A percentile compares a stretch with the other conserved stretches of the same genome.
These are phyloP conservation scores for Henricia sp. DNA, from an alignment of 53 echinoderm and acorn worm genomes.

Conservation along the genomic window DNA sequence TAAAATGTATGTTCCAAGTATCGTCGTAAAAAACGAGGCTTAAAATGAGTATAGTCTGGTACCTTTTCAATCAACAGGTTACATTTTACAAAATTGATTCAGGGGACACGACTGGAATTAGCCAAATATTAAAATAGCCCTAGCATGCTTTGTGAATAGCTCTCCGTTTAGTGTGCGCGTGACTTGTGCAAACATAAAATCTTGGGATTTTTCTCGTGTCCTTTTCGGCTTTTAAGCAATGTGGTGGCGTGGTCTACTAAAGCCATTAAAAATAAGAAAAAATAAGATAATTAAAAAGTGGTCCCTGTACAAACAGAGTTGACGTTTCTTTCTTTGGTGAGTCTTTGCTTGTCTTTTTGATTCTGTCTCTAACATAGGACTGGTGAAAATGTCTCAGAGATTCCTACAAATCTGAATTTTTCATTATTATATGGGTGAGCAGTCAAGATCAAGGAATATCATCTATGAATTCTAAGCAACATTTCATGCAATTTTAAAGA, in stretches of 20 bases:
- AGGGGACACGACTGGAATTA: neutral
- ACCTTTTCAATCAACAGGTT: too few species aligned
- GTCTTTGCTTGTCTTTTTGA: neutral
- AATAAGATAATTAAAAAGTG: constrained; percentile 33
- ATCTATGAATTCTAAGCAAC: too few species aligned
- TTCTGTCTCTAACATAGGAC: too few species aligned
- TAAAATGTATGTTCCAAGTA: too few species aligned
- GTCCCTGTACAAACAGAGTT: constrained; percentile 56
- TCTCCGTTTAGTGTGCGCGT: constrained; percentile 47
- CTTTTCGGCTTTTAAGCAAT: constrained; percentile 51
- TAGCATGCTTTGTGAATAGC: neutral
- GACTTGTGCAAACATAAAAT: constrained; percentile 11
- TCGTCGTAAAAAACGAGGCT: too few species aligned
- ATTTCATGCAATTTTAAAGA: too few species aligned
- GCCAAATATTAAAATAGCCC: constrained; percentile 2
- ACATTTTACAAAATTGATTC: too few species aligned
- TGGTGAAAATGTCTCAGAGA: too few species aligned
- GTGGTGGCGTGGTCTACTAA: constrained; percentile 61
- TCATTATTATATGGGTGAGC: too few species aligned
- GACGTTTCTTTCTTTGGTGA: neutral
- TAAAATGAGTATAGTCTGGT: too few species aligned
- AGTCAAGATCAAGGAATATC: too few species aligned
- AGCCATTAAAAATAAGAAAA: constrained; percentile 45
- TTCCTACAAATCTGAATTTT: too few species aligned
- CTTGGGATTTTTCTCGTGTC: constrained; percentile 11